phyloP scores from a whole-genome alignment of 2,888 invertebrate genomes.

The Cosmia trapezina region DNA sequence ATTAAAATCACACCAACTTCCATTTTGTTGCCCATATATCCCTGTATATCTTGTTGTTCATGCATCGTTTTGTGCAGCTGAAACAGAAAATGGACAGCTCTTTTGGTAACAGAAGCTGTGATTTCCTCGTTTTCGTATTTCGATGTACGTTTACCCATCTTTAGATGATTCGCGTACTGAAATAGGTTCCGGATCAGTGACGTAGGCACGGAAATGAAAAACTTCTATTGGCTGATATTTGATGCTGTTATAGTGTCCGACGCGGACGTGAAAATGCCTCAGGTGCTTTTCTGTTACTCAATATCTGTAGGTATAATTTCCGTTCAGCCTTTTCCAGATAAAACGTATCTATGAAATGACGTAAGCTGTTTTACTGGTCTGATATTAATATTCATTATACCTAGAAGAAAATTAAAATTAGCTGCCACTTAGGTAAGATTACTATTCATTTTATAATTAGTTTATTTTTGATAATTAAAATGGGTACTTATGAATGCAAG shows the following conservation, averaged over 20 bases:
- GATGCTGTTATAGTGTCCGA: conserved; percentile 71
- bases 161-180: conserved; percentile 77
- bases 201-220: conserved; percentile 85
- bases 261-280: conserved; percentile 65
- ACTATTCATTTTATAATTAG: conserved; percentile 42
- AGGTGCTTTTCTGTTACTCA: conserved; percentile 56
- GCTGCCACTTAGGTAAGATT: conserved; percentile 29
- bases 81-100: conserved; percentile 65
- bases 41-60: conserved; percentile 4
- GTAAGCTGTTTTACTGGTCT: conserved; percentile 25
- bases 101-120: conserved; percentile 68
- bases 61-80: conserved; percentile 22
- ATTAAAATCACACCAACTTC: conserved; percentile 26
- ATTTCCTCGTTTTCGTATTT: conserved; percentile 74
- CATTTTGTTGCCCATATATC: conserved; percentile 2
- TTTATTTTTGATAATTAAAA: conserved; percentile 43
- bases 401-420: conserved; percentile 42
- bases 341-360: conserved; percentile 36
- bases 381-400: conserved; percentile 32
- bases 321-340: conserved; percentile 35
- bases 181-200: conserved; percentile 81
- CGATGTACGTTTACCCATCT: conserved; percentile 73
- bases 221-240: conserved; percentile 76
- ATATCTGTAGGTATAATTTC: conserved; percentile 61
- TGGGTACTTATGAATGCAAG: conserved; percentile 35